Conservation (phyloP, 2,888 invertebrate genomes). For the Drosophila pullipes region DNA sequence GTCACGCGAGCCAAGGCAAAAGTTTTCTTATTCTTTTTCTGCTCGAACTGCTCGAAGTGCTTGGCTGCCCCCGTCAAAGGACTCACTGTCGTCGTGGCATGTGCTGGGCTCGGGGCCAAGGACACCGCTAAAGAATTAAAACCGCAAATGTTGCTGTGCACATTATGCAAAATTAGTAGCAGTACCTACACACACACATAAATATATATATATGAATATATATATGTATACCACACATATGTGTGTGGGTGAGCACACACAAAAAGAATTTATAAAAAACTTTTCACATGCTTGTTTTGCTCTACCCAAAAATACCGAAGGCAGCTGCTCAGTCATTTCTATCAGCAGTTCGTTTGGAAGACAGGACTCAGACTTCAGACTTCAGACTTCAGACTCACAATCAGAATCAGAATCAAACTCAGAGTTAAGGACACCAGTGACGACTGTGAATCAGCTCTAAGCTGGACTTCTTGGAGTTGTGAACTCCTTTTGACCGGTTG, state of each 20-base stretch:
- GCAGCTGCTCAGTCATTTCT: conserved; percentile 1
- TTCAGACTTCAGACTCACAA: neutral
- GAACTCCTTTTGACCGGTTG: neutral
- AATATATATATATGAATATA: neutral
- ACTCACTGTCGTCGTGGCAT: conserved; percentile 11
- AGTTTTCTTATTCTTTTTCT: conserved; percentile 63
- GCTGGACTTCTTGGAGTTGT: neutral
- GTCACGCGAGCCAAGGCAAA: conserved; percentile 29
- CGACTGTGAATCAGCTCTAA: neutral
- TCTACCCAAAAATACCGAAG: conserved; percentile 5
- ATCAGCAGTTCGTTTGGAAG: neutral
- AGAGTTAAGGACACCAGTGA: neutral
- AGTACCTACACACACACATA: conserved; percentile 34
- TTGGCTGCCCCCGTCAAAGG: conserved; percentile 54
- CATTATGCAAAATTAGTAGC: conserved; percentile 83
- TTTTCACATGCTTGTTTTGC: conserved; percentile 73
- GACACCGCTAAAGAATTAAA: conserved; percentile 78
- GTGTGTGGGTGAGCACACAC: conserved; percentile 53
- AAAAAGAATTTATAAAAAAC: conserved; percentile 81
- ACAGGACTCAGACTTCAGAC: neutral
- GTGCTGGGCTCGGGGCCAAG: conserved; percentile 29
- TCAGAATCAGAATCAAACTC: neutral
- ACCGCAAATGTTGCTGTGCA: conserved; percentile 83
- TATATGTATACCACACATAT: conserved; percentile 7
- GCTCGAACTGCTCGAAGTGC: conserved; percentile 60